These are phyloP conservation scores for Epinephelus moara DNA, from an alignment of 2,113 vertebrate genomes.

Conservation along the genomic window DNA sequence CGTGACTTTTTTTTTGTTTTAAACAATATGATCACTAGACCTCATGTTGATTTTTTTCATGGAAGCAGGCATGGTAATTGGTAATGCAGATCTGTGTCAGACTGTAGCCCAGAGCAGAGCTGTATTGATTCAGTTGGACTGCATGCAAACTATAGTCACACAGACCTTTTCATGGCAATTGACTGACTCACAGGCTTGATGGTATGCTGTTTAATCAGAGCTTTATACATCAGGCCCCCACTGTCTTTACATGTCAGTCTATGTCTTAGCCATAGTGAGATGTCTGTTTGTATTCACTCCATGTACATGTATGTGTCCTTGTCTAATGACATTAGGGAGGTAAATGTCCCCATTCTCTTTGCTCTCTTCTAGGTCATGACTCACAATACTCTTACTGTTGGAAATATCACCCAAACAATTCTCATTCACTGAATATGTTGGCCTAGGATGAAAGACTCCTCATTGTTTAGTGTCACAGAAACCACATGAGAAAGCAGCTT, in stretches of 20 bases:
- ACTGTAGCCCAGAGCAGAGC: constrained; percentile 49
- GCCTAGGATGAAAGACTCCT: constrained; percentile 39
- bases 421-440: constrained; percentile 52
- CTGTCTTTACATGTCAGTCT: background rate
- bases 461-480: constrained; percentile 40
- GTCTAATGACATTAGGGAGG: constrained; percentile 48
- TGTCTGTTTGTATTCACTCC: background rate
- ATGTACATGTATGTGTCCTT: constrained; percentile 1
- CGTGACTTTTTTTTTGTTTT: constrained; percentile 20
- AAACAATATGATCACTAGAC: background rate
- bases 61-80: constrained; percentile 26
- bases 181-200: constrained; percentile 20
- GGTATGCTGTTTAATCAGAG: background rate
- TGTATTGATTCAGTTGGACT: constrained; percentile 52
- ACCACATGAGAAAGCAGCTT: constrained; percentile 39
- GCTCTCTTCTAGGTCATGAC: constrained; percentile 21
- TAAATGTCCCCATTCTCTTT: constrained; percentile 65
- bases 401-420: constrained; percentile 53
- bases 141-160: constrained; percentile 50
- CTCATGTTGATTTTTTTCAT: constrained; percentile 16
- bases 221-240: background rate
- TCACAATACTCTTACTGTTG: constrained; percentile 65
- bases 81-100: constrained; percentile 63
- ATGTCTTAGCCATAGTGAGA: background rate
- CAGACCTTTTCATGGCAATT: constrained; percentile 62